Conservation (phyloP, 2,888 invertebrate genomes). For the Chironomus riparius region DNA sequence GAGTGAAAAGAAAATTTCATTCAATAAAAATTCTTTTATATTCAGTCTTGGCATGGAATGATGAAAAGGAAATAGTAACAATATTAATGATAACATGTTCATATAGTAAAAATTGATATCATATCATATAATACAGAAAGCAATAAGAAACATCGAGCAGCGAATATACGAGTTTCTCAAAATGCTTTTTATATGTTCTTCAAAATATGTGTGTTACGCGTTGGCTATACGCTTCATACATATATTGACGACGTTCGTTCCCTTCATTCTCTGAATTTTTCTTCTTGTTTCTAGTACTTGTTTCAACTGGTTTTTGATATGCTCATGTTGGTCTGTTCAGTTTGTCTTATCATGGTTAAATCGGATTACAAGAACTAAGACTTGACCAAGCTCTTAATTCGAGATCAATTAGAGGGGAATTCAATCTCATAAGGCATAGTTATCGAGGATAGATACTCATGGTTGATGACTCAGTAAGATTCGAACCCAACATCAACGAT, state of each 20-base stretch:
- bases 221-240: neutral
- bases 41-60: neutral
- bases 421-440: too few relatives aligned
- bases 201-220: neutral
- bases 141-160: slow-evolving; percentile 2
- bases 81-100: slow-evolving; percentile 26
- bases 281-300: neutral
- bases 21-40: neutral
- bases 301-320: too few relatives aligned
- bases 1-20: neutral
- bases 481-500: too few relatives aligned
- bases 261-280: neutral
- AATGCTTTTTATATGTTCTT: neutral
- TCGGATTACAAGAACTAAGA: too few relatives aligned
- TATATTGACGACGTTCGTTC: neutral
- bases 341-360: too few relatives aligned
- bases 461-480: too few relatives aligned
- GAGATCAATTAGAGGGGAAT: too few relatives aligned
- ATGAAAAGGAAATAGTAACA: slow-evolving; percentile 6
- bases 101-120: slow-evolving; percentile 26
- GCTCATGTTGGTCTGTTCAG: too few relatives aligned
- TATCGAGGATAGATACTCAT: too few relatives aligned
- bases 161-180: neutral
- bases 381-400: too few relatives aligned
- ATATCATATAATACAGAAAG: neutral